Conservation (phyloP, 2,797 vertebrate genomes). For the Falco columbarius region DNA sequence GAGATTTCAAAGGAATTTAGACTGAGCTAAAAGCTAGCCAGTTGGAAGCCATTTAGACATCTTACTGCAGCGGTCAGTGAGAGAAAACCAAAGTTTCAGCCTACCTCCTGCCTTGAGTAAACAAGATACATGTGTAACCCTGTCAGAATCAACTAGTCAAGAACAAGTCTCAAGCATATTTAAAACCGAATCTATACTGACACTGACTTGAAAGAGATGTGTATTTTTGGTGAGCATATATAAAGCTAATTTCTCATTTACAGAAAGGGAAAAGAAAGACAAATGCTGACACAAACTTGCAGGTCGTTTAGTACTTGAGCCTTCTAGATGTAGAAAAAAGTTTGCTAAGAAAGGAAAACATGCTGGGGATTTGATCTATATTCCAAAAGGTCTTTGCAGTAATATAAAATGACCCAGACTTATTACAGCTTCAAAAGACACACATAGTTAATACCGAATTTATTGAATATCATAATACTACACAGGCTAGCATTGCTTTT, state of each 20-base stretch:
- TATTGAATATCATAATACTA: slow-evolving; percentile 64
- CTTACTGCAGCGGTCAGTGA: background rate
- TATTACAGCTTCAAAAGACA: slow-evolving; percentile 72
- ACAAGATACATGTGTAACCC: slow-evolving; percentile 46
- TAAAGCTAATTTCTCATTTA: slow-evolving; percentile 21
- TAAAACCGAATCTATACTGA: background rate
- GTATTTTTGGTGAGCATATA: background rate
- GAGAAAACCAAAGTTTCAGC: slow-evolving; percentile 35
- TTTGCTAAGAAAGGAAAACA: slow-evolving; percentile 73
- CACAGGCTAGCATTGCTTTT: slow-evolving; percentile 43
- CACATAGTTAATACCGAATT: slow-evolving; percentile 67
- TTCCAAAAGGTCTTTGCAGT: slow-evolving; percentile 69
- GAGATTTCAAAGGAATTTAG: slow-evolving; percentile 26
- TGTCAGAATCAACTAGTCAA: slow-evolving; percentile 46
- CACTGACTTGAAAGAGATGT: slow-evolving; percentile 11
- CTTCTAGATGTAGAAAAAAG: slow-evolving; percentile 51
- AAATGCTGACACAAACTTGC: background rate
- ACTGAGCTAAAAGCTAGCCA: background rate
- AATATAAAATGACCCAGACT: slow-evolving; percentile 66
- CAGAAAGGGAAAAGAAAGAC: slow-evolving; percentile 36
- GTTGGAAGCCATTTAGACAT: slow-evolving; percentile 12
- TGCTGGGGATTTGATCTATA: slow-evolving; percentile 70
- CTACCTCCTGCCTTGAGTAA: slow-evolving; percentile 47
- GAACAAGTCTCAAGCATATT: background rate
- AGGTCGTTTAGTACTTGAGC: background rate